These are phyloP conservation scores for Alectura lathami DNA, from an alignment of 2,113 vertebrate species.

Conservation along the genomic window DNA sequence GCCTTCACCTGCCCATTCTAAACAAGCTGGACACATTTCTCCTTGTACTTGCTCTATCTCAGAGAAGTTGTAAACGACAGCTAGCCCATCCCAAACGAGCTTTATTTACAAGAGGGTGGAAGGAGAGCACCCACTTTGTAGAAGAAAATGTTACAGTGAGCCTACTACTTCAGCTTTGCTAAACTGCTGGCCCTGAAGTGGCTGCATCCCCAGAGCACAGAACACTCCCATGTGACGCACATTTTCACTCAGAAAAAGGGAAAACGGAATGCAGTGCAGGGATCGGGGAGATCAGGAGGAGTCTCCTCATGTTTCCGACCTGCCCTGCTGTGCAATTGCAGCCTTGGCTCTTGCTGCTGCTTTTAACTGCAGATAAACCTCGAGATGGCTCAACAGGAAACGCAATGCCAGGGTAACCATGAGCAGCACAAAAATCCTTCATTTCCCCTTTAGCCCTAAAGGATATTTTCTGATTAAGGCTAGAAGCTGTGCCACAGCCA, in stretches of 20 bases:
- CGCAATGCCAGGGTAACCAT: background rate
- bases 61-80: background rate
- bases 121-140: background rate
- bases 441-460: background rate
- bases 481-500: background rate
- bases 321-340: background rate
- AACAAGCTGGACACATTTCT: background rate
- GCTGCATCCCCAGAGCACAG: background rate
- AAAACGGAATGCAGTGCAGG: background rate
- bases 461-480: background rate
- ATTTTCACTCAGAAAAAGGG: background rate
- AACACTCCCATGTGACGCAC: background rate
- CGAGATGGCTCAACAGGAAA: background rate
- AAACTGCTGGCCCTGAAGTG: background rate
- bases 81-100: background rate
- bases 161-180: background rate
- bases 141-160: background rate
- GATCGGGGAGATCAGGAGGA: background rate
- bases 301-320: background rate
- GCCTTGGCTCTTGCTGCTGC: background rate
- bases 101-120: background rate
- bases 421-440: background rate
- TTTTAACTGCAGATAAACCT: background rate
- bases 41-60: background rate
- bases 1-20: background rate